These are phyloP conservation scores for Sogatella furcifera DNA, from an alignment of 1,140 invertebrate species.

Conservation along the genomic window DNA sequence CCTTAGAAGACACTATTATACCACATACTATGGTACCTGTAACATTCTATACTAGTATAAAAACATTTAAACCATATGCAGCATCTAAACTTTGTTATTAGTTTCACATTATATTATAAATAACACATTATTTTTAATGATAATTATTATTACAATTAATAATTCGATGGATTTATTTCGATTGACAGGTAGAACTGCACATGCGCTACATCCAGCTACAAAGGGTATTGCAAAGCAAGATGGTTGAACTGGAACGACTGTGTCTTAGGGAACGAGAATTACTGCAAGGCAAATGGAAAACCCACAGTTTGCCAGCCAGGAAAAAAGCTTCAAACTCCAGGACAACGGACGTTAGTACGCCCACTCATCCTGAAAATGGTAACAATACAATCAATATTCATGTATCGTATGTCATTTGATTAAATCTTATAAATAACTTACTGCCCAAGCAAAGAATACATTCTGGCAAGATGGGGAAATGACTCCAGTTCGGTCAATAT, in stretches of 20 bases:
- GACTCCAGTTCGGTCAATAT: too few species aligned
- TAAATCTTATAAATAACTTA: neutral
- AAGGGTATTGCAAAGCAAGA: conserved; percentile 71
- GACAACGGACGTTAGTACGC: conserved; percentile 32
- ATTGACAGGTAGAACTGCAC: conserved; percentile 62
- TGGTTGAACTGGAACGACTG: conserved; percentile 72
- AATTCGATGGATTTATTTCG: too few species aligned
- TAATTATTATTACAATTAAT: too few species aligned
- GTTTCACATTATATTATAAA: too few species aligned
- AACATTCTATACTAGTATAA: too few species aligned
- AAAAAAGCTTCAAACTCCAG: conserved; percentile 47
- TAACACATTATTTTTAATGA: too few species aligned
- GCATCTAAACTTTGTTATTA: too few species aligned
- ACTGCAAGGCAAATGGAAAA: conserved; percentile 75
- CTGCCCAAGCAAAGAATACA: too few species aligned
- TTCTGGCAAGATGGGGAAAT: too few species aligned
- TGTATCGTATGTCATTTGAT: neutral
- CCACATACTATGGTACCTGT: too few species aligned
- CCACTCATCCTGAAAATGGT: conserved; percentile 12
- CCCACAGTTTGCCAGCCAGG: conserved; percentile 69
- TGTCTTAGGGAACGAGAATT: conserved; percentile 73
- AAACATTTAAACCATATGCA: too few species aligned
- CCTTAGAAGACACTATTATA: too few species aligned
- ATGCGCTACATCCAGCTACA: conserved; percentile 85
- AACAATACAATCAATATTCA: neutral